phyloP scores from a whole-genome alignment of 1,140 invertebrate genomes.

The Aethina tumida region DNA sequence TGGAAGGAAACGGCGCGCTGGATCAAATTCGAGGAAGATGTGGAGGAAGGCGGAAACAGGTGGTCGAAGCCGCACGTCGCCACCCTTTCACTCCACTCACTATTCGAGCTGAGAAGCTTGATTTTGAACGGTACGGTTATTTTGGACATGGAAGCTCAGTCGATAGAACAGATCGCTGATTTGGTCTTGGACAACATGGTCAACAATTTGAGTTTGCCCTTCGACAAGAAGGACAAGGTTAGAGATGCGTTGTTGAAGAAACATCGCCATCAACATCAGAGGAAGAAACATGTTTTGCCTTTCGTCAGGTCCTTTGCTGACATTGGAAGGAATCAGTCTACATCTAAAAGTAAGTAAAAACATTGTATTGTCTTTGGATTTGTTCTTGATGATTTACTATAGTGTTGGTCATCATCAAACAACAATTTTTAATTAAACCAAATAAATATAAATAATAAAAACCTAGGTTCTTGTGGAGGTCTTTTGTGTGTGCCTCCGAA shows the following conservation, averaged over 20 bases:
- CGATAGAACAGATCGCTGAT: constrained; percentile 81
- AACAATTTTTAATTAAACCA: neutral
- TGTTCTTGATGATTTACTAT: neutral
- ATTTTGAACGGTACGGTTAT: constrained; percentile 84
- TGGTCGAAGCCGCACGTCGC: constrained; percentile 95
- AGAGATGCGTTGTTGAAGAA: constrained; percentile 79
- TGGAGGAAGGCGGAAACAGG: constrained; percentile 83
- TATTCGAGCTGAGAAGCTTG: constrained; percentile 80
- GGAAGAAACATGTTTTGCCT: constrained; percentile 75
- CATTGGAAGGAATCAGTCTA: constrained; percentile 91
- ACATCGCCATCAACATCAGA: constrained; percentile 92
- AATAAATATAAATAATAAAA: neutral
- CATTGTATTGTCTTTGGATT: neutral
- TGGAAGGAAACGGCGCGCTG: constrained; percentile 97
- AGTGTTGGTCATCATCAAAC: neutral
- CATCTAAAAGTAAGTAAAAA: constrained; percentile 80
- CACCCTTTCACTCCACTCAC: constrained; percentile 79
- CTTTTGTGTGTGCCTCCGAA: neutral
- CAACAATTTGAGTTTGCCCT: constrained; percentile 57
- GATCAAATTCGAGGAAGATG: constrained; percentile 94
- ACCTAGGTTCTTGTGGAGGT: too few relatives aligned
- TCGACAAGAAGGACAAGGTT: constrained; percentile 69
- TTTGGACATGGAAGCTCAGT: constrained; percentile 80
- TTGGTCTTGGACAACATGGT: constrained; percentile 88
- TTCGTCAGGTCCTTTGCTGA: constrained; percentile 94